phyloP scores from a whole-genome alignment of 2,797 vertebrate genomes.

The Hydrophis major region DNA sequence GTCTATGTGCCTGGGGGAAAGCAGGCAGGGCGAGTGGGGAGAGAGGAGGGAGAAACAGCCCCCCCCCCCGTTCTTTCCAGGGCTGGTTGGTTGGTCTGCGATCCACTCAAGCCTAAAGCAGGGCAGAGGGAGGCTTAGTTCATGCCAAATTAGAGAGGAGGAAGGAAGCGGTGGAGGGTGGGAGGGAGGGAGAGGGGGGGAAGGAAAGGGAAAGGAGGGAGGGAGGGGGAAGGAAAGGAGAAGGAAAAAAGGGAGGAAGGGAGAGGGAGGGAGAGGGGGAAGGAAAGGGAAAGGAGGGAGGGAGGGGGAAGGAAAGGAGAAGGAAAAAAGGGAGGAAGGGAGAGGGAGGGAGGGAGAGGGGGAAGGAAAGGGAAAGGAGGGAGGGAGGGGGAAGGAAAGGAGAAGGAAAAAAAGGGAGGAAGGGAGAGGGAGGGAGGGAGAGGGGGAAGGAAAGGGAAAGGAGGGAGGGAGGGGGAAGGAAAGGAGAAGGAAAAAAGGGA shows the following conservation, averaged over 20 bases:
- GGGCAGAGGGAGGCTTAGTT: not conserved
- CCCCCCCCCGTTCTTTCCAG: not conserved
- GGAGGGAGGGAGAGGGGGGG: not conserved
- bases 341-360: no score
- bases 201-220: no score
- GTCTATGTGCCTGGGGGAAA: conserved; percentile 15
- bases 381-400: no score
- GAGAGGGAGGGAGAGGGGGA: no score
- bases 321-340: no score
- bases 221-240: no score
- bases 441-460: fast-evolving
- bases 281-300: no score
- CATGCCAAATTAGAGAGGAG: not conserved
- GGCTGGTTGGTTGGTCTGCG: not conserved
- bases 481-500: fast-evolving
- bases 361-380: no score
- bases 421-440: not conserved
- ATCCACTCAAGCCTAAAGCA: not conserved
- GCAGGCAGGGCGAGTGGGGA: not conserved
- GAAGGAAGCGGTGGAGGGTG: not conserved
- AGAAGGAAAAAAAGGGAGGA: no score
- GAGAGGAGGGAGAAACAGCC: fast-evolving
- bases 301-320: no score
- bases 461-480: fast-evolving
- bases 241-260: not conserved